A percentile compares a stretch with the other conserved stretches of the same genome.
phyloP scores from a whole-genome alignment of 2,888 invertebrate species.

The Meganola albula region DNA sequence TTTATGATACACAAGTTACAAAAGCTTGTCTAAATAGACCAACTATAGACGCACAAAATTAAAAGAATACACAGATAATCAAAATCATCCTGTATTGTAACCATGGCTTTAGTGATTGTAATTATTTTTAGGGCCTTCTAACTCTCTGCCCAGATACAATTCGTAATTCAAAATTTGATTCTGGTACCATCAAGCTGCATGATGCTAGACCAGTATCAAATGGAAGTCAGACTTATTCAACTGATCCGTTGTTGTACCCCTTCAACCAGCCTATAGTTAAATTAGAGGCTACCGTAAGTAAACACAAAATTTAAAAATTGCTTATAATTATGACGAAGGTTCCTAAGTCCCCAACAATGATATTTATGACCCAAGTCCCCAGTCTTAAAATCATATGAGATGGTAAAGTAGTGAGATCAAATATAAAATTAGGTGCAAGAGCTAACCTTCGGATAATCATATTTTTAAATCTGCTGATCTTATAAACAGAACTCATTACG shows the following conservation, averaged over 20 bases:
- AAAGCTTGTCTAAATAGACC: not conserved
- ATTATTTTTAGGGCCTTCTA: slow-evolving; percentile 61
- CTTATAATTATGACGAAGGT: not conserved
- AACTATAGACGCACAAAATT: not conserved
- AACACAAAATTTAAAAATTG: not conserved
- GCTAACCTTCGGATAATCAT: no score
- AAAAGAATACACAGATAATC: not conserved
- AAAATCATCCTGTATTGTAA: not conserved
- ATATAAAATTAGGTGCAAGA: no score
- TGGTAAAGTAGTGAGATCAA: no score
- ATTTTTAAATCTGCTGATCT: no score
- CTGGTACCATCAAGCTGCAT: slow-evolving; percentile 58
- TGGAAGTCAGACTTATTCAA: slow-evolving; percentile 78
- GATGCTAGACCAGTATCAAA: slow-evolving; percentile 72
- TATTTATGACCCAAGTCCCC: no score
- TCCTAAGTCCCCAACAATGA: no score
- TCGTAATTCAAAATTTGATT: slow-evolving; percentile 52
- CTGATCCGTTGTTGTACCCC: slow-evolving; percentile 79
- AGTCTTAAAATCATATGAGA: no score
- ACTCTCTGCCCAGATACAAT: slow-evolving; percentile 59
- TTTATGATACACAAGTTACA: not conserved
- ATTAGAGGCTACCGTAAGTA: slow-evolving; percentile 58
- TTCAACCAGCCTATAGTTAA: slow-evolving; percentile 79
- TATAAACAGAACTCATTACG: no score
- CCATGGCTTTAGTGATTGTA: not conserved